Conservation (phyloP, 2,113 vertebrate species). For the Callocephalon fimbriatum region DNA sequence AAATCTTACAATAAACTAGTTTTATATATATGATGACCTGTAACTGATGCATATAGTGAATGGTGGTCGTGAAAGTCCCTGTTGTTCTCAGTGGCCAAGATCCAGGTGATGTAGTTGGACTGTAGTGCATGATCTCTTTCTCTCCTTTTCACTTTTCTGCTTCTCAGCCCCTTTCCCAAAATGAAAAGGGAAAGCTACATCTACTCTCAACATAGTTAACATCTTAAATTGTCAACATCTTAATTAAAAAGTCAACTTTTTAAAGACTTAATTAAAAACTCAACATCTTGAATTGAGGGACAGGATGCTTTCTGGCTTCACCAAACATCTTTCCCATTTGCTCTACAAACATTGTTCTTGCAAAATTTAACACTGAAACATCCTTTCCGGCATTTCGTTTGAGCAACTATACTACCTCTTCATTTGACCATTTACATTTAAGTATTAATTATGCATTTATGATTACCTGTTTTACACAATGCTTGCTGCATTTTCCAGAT, state of each 20-base stretch:
- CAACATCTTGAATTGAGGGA: background rate
- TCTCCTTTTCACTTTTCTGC: background rate
- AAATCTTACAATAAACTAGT: background rate
- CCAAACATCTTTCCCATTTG: fast-evolving
- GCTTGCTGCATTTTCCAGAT: background rate
- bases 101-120: background rate
- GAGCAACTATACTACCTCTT: fast-evolving
- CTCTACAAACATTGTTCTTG: background rate
- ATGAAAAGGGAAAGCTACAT: background rate
- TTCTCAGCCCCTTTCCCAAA: background rate
- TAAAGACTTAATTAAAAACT: background rate
- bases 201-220: background rate
- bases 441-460: background rate
- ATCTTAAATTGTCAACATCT: background rate
- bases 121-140: fast-evolving
- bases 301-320: background rate
- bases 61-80: background rate
- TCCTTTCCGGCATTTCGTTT: background rate
- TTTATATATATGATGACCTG: fast-evolving
- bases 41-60: background rate
- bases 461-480: background rate
- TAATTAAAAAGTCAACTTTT: background rate
- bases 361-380: background rate
- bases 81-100: background rate
- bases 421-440: background rate